Base-by-base conservation (phyloP, 2,797 vertebrate species). In the Trachurus trachurus region DNA sequence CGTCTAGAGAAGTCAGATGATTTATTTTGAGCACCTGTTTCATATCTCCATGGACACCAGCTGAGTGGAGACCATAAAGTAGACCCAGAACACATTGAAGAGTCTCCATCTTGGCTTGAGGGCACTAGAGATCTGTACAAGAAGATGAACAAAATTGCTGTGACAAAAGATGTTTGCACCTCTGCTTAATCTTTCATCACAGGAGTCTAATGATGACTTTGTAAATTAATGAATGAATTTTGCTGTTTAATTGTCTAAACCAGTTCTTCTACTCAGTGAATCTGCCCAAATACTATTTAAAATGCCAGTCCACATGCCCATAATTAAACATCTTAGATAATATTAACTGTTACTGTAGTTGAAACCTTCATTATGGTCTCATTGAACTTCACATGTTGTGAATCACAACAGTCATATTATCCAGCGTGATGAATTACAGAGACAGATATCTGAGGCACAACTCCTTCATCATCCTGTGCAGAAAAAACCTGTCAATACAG, bases 361-460 rank as follows among this genome's bases (percentile, higher is more conserved):
- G 39, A 74, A 29, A 80, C 49, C 29, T 65, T 78, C 71, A 83
- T 74, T 74, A 62, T 54, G 34, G 56, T 82, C 22, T 65, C 49
- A 62, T 17, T 71, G 39, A 50, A 11, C 49, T 53, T 69, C 12
- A 31, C 31, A n/a, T 22, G 49, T 22, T 12, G 71, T 26, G 13
- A 58, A 44, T 62, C 19, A 50, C 19, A 64, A 34, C 52, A 57
- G 49, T 22, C 26, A 58, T 37, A 70, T 67, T 75, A 76, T 50
- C 42, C 5, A 31, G 31, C 40, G 9, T 42, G 40, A 62, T 63
- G 40, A 60, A 74, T 78, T 60, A 59, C 82, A 82, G 69, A 11
- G 54, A 6, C 69, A 2, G 8, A 47, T 5, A 6, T 19, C 44
- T 40, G 44, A 49, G 62, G 45, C 44, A 57, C 39, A 29, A 45